These are phyloP conservation scores for Sycophaga agraensis DNA, from an alignment of 1,140 invertebrate species.

Conservation along the genomic window DNA sequence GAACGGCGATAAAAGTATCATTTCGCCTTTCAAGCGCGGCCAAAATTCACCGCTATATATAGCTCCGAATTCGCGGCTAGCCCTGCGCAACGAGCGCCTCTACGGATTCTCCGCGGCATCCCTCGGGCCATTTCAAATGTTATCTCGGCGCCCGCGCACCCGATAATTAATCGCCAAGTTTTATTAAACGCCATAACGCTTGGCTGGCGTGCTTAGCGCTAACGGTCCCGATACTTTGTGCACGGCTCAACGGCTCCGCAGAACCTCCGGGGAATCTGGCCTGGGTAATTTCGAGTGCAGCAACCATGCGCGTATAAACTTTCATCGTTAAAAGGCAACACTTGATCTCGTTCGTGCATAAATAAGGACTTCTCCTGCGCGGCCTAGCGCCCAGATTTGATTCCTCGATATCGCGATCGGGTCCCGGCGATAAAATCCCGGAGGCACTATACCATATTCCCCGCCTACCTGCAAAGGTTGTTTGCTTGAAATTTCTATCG, in stretches of 20 bases:
- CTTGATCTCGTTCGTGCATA: neutral
- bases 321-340: constrained; percentile 14
- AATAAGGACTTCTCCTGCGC: constrained; percentile 2
- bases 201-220: neutral
- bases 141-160: no score
- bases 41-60: no score
- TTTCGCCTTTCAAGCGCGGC: no score
- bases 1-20: no score
- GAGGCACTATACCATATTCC: neutral
- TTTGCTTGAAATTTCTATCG: neutral
- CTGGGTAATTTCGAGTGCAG: neutral
- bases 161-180: no score
- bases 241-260: no score
- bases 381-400: neutral
- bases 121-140: no score
- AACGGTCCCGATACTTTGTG: no score
- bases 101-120: no score
- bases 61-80: no score
- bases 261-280: neutral
- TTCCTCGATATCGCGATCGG: constrained; percentile 1
- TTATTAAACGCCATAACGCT: no score
- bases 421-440: neutral
- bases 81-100: no score
- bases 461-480: neutral
- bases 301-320: constrained; percentile 6